Evolutionary conservation across 2,888 invertebrate genomes (phyloP).

Genomic region (Julus scanicus): DNA sequence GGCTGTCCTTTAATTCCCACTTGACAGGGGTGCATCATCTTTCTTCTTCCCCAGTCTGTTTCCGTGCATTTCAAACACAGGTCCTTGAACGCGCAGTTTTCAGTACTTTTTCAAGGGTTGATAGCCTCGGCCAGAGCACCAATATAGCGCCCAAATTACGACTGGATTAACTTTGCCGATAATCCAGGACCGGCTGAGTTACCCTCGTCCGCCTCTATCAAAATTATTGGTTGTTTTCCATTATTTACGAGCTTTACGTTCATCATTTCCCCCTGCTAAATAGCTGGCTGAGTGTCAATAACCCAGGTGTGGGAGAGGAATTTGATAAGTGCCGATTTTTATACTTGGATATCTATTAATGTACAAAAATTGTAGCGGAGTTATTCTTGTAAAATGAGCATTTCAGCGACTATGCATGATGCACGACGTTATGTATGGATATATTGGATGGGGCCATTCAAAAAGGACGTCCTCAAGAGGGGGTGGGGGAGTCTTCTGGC

Average conservation of each 20-base stretch:
- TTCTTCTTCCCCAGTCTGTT: background rate
- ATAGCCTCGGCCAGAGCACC: background rate
- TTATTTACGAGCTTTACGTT: background rate
- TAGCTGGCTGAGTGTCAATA: background rate
- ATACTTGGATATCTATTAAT: too few relatives aligned
- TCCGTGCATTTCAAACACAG: too few relatives aligned
- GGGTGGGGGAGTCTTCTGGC: too few relatives aligned
- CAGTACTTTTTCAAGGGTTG: background rate
- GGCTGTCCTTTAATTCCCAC: background rate
- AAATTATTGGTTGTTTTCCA: background rate
- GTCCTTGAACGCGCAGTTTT: slow-evolving; percentile 19
- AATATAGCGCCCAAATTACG: background rate
- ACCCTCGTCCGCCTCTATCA: too few relatives aligned
- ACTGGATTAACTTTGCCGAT: too few relatives aligned
- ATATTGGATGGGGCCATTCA: too few relatives aligned
- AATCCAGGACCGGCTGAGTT: too few relatives aligned
- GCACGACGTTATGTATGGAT: too few relatives aligned
- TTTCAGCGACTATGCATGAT: too few relatives aligned
- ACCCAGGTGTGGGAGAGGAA: background rate
- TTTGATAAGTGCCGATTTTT: background rate
- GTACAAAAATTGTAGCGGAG: too few relatives aligned
- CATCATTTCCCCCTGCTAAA: background rate
- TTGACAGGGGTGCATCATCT: background rate
- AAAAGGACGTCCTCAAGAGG: too few relatives aligned
- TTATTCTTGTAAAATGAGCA: too few relatives aligned